Percentiles rank a stretch among this genome's conserved stretches.
Evolutionary conservation across 2,888 invertebrate species (phyloP).

Genomic region (Argyra leucocephala): DNA sequence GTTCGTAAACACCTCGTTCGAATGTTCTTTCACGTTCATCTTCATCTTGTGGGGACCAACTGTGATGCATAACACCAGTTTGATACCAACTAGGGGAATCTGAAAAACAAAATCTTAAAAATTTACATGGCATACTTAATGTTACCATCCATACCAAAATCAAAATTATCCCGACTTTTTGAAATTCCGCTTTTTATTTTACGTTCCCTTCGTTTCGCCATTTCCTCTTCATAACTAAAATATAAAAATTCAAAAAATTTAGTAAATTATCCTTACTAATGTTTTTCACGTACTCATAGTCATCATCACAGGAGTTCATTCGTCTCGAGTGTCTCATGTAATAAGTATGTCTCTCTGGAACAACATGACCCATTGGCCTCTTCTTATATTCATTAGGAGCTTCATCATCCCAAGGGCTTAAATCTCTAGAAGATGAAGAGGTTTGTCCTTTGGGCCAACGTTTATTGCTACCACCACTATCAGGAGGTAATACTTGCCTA

Average conservation of each 20-base stretch:
- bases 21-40: slow-evolving; percentile 37
- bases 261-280: slow-evolving; percentile 7
- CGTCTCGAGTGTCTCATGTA: slow-evolving; percentile 48
- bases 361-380: slow-evolving; percentile 32
- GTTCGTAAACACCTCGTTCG: slow-evolving; percentile 41
- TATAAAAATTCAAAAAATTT: background rate
- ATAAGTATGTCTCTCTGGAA: slow-evolving; percentile 37
- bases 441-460: slow-evolving; percentile 53
- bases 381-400: slow-evolving; percentile 46
- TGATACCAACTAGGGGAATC: slow-evolving; percentile 43
- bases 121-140: background rate
- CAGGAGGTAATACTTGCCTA: background rate
- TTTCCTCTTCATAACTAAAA: slow-evolving; percentile 40
- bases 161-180: slow-evolving; percentile 42
- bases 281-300: slow-evolving; percentile 54
- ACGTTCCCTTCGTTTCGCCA: slow-evolving; percentile 34
- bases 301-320: slow-evolving; percentile 58
- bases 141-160: slow-evolving; percentile 34
- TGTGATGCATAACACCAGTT: slow-evolving; percentile 34
- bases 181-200: slow-evolving; percentile 38
- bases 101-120: too few species aligned
- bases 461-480: slow-evolving; percentile 30
- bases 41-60: slow-evolving; percentile 43
- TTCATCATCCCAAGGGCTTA: slow-evolving; percentile 75
- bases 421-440: slow-evolving; percentile 65